Percentiles rank a stretch among this genome's conserved stretches.
These are phyloP conservation scores for Cossypha dichroa DNA, from an alignment of 2,797 vertebrate genomes.

Conservation along the genomic window DNA sequence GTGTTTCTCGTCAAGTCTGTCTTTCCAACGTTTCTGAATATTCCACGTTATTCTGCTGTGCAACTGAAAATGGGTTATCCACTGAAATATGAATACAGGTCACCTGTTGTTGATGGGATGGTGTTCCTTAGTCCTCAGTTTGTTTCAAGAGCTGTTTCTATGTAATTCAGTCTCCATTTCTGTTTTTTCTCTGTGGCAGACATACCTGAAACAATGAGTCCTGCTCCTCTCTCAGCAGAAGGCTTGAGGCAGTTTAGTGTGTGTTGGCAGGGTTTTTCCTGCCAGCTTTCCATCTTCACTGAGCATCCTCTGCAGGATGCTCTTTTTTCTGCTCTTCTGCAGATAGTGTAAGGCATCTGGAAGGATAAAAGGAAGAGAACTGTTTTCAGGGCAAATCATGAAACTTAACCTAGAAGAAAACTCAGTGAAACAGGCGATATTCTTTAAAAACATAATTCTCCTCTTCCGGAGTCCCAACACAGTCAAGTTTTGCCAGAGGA, in stretches of 20 bases:
- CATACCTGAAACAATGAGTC: background rate
- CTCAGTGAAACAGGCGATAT: too few species aligned
- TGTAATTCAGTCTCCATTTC: background rate
- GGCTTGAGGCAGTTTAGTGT: background rate
- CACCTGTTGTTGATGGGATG: background rate
- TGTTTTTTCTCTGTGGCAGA: background rate
- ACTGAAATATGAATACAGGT: background rate
- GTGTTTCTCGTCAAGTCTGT: background rate
- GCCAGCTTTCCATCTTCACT: background rate
- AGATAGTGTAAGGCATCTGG: background rate
- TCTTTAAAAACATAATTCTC: background rate
- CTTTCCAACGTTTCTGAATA: background rate
- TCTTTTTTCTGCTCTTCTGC: background rate
- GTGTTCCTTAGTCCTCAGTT: background rate
- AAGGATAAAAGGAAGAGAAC: background rate
- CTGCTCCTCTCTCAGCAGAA: background rate
- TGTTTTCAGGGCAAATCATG: background rate
- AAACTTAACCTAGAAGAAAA: background rate
- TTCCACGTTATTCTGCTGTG: background rate
- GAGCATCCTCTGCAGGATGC: background rate
- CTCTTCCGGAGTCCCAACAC: rapidly evolving
- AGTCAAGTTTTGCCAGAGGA: background rate
- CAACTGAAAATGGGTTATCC: background rate
- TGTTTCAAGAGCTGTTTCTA: background rate
- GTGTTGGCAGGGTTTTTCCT: background rate